A percentile compares a stretch with the other conserved stretches of the same genome.
These are phyloP conservation scores for Ricordea florida DNA, from an alignment of 92 coral and sea anemone species.

Conservation along the genomic window DNA sequence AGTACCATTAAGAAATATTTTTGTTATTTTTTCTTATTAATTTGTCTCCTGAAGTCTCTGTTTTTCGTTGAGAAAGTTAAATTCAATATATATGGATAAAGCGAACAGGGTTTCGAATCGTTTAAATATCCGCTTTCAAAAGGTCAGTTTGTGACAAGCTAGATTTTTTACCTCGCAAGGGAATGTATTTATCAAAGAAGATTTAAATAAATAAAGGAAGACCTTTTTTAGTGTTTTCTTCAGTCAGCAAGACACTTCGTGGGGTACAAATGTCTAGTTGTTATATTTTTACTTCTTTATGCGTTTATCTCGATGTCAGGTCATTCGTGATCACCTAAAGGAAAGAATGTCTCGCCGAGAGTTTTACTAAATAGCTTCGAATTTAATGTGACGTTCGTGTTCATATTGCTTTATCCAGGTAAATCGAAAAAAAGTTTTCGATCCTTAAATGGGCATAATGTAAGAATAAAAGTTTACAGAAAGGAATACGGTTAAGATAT, in stretches of 20 bases:
- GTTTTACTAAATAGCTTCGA: neutral
- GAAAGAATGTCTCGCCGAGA: neutral
- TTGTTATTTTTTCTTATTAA: neutral
- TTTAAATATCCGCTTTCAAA: slow-evolving; percentile 65
- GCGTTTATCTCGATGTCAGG: slow-evolving; percentile 9
- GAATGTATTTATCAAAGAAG: too few relatives aligned
- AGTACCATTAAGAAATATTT: neutral
- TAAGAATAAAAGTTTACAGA: neutral
- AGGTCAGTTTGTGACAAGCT: slow-evolving; percentile 43
- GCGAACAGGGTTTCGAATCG: slow-evolving; percentile 43
- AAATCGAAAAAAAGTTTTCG: too few relatives aligned
- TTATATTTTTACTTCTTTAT: too few relatives aligned
- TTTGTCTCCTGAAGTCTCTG: neutral
- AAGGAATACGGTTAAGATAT: neutral
- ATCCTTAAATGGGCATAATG: neutral
- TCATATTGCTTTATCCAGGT: neutral
- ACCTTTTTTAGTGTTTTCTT: too few relatives aligned
- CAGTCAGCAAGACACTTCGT: too few relatives aligned
- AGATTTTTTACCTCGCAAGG: too few relatives aligned
- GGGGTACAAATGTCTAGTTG: too few relatives aligned
- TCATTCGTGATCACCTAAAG: neutral
- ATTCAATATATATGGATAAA: slow-evolving; percentile 5
- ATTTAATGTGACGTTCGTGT: neutral
- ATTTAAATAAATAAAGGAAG: too few relatives aligned
- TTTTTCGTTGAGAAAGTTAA: neutral